Conservation (phyloP, 2,888 invertebrate genomes). For the Phorcus lineatus region DNA sequence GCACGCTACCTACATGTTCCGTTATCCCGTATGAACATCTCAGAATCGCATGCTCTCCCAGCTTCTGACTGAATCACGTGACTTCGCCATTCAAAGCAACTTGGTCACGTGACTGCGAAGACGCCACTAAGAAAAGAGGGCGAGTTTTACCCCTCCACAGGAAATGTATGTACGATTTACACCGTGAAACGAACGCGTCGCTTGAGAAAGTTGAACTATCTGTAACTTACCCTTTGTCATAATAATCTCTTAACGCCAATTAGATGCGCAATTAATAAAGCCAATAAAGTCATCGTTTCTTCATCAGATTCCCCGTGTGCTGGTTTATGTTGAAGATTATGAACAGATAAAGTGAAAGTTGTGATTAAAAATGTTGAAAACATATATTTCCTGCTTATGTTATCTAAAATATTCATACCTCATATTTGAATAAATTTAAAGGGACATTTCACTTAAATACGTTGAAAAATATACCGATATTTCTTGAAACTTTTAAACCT, state of each 20-base stretch:
- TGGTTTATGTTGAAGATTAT: neutral
- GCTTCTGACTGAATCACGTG: constrained; percentile 16
- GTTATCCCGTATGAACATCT: neutral
- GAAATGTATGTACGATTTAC: constrained; percentile 11
- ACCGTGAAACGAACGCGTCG: constrained; percentile 4
- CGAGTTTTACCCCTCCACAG: neutral
- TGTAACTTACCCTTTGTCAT: neutral
- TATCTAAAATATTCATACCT: neutral
- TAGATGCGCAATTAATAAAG: neutral
- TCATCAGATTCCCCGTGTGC: too few relatives aligned
- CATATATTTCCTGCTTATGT: neutral
- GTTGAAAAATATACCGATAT: too few relatives aligned
- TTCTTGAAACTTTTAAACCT: too few relatives aligned
- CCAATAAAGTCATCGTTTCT: neutral
- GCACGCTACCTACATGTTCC: constrained; percentile 14
- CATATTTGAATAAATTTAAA: neutral
- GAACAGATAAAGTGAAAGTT: neutral
- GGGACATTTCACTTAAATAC: too few relatives aligned
- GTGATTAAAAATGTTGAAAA: neutral
- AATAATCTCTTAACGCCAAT: neutral
- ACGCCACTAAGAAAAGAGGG: constrained; percentile 6
- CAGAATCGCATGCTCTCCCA: neutral
- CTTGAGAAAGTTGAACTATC: neutral
- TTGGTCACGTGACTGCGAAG: constrained; percentile 5
- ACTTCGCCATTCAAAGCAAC: constrained; percentile 8